Percentiles rank a stretch among this genome's conserved stretches.
These are phyloP conservation scores for Bothrops alternatus DNA, from an alignment of 2,797 vertebrate species.

Conservation along the genomic window DNA sequence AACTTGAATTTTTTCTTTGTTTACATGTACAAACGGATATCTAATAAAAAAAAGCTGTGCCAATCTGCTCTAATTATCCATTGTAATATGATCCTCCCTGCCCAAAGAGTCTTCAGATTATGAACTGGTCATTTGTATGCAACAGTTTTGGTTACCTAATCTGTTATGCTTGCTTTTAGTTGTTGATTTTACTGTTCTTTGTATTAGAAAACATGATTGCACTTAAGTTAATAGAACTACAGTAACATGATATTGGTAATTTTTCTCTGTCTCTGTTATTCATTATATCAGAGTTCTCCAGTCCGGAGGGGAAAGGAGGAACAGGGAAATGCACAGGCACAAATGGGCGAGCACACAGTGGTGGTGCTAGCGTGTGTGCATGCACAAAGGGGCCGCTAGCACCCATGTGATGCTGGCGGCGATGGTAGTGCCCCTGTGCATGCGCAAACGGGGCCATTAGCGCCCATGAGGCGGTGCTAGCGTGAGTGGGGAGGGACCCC, in stretches of 20 bases:
- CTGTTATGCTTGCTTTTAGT: conserved; percentile 53
- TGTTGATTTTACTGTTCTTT: conserved; percentile 54
- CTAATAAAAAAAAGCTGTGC: background rate
- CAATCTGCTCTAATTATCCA: background rate
- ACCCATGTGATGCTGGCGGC: no score
- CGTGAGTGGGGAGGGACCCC: no score
- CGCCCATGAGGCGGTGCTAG: no score
- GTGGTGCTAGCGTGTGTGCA: no score
- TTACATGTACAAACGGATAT: no score
- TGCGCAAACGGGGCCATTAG: no score
- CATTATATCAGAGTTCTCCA: background rate
- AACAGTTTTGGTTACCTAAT: conserved; percentile 54
- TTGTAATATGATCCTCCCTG: conserved; percentile 6
- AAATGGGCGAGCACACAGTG: no score
- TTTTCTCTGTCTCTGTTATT: conserved; percentile 25
- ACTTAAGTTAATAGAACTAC: conserved; percentile 47
- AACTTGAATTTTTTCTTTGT: no score
- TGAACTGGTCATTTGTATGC: conserved; percentile 32
- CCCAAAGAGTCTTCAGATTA: background rate
- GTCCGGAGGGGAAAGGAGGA: no score
- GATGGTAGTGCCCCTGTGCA: no score
- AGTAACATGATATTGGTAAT: conserved; percentile 44
- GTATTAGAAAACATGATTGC: conserved; percentile 36
- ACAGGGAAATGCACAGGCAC: no score
- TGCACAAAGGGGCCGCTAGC: no score